Base-by-base conservation (phyloP, 2,888 invertebrate genomes). In the Heteromurus nitidus region DNA sequence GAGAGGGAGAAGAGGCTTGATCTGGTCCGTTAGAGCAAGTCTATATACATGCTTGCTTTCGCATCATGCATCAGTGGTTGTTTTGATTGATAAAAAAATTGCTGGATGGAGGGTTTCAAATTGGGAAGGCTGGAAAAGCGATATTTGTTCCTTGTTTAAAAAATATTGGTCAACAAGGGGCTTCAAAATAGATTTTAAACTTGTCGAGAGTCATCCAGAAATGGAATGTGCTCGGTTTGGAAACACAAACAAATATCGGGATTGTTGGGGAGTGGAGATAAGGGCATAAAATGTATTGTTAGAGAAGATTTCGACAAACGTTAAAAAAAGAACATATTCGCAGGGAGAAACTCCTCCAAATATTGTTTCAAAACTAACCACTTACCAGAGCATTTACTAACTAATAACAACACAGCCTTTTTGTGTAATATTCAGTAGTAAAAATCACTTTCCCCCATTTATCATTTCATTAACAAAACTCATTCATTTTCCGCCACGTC, bases 141-240 rank as follows among this genome's bases (percentile, higher is more conserved):
- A 68, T 58, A 76, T 24, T 60, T 72, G 58, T 28, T 31, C 36
- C 22, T 64, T 74, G 64, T 53, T 74, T 74, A 50, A 64, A 77
- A 77, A 77, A 77, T 77, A 77, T 77, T 77, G 77, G 77, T 77
- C 77, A 77, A 77, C 69, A 68, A 62, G 55, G 42, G 60, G 36
- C 26, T 76, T 76, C 3, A 28, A 67, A 44, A 47, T 36, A n/a
- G 5, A 47, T 47, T 68, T 68, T 65, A 76, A 76, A 68, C 69
- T 68, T 60, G 65, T 75, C 26, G 58, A 76, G 76, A 50, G 55
- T 67, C n/a, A n/a, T n/a, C n/a, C n/a, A n/a, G n/a, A n/a, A n/a
- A n/a, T n/a, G n/a, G n/a, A n/a, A n/a, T n/a, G n/a, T n/a, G n/a
- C n/a, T n/a, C n/a, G n/a, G n/a, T n/a, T n/a, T n/a, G n/a, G n/a